Percentiles rank a stretch among this genome's conserved stretches.
These are phyloP conservation scores for Aspidapion aeneum DNA, from an alignment of 2,888 invertebrate species.

Conservation along the genomic window DNA sequence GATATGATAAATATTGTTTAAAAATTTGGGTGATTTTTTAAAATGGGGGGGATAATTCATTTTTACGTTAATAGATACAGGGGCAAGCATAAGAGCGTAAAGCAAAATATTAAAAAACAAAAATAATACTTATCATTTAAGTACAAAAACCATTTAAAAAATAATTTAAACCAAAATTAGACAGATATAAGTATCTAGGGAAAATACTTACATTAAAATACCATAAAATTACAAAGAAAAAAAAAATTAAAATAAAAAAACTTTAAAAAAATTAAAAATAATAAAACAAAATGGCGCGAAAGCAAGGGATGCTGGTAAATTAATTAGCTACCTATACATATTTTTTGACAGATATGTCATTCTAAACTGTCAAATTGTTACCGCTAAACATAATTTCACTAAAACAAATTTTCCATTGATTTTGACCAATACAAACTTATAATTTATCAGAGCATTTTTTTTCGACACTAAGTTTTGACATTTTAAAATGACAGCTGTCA, in stretches of 20 bases:
- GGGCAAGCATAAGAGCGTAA: background rate
- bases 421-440: too few relatives aligned
- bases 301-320: background rate
- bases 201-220: too few relatives aligned
- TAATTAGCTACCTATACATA: background rate
- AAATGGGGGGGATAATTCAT: background rate
- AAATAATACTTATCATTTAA: background rate
- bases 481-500: background rate
- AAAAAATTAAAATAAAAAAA: too few relatives aligned
- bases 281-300: background rate
- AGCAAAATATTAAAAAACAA: background rate
- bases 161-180: too few relatives aligned
- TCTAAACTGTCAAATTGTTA: background rate
- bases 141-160: background rate
- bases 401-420: too few relatives aligned
- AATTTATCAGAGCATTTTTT: too few relatives aligned
- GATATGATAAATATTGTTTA: background rate
- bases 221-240: too few relatives aligned
- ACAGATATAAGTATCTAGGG: too few relatives aligned
- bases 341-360: background rate
- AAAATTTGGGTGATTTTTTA: background rate
- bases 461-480: background rate
- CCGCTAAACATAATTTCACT: too few relatives aligned
- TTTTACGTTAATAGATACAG: background rate
- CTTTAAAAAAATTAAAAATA: too few relatives aligned